Base-by-base conservation (phyloP, 92 coral and sea anemone species). In the Parazoanthus darwini region DNA sequence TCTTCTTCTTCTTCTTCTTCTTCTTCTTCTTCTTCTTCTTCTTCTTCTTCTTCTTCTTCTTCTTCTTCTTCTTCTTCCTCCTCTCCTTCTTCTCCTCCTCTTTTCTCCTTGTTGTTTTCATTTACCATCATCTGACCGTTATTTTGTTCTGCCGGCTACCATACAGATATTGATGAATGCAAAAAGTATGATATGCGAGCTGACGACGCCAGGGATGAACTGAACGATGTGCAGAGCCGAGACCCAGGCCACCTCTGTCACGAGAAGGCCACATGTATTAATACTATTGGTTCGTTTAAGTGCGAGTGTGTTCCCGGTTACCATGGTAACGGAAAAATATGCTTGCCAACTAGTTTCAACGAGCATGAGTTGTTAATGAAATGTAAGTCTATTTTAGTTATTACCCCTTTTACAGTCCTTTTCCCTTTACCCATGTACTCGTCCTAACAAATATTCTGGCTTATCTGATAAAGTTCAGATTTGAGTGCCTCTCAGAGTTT, bases 221-320 rank as follows among this genome's bases (percentile, higher is more conserved):
- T 86, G 79, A 90, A 93, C 80, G 94, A 93, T 63, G 92, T 93
- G 33, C 92, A 89, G 73, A 77, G 43, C 39, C 87, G 56, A 78
- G 87, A 81, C 39, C 88, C 87, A 70, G 80, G 85, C 37, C 85
- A 65, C 71, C 81, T 92, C 48, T 95, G 98, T 82, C 94, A 95
- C 89, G 86, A 82, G 25, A 90, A 78, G 83, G 98, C 98, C 91
- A 90, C 88, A 79, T 95, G 98, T 91, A 15, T 90, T 82, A 95
- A 95, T 90, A 92, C 93, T 58, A 90, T 95, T 89, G 98, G 98
- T 83, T 95, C 98, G 78, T 95, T 91, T 90, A 86, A 80, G 82
- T 95, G 98, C 94, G 92, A 93, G 92, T 95, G 98, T 85, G 91
- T 91, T 66, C 88, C 91, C 26, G 98, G 96, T 93, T 95, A 93